A percentile compares a stretch with the other conserved stretches of the same genome.
phyloP scores from a whole-genome alignment of 2,113 vertebrate species.

The Peromyscus californicus region DNA sequence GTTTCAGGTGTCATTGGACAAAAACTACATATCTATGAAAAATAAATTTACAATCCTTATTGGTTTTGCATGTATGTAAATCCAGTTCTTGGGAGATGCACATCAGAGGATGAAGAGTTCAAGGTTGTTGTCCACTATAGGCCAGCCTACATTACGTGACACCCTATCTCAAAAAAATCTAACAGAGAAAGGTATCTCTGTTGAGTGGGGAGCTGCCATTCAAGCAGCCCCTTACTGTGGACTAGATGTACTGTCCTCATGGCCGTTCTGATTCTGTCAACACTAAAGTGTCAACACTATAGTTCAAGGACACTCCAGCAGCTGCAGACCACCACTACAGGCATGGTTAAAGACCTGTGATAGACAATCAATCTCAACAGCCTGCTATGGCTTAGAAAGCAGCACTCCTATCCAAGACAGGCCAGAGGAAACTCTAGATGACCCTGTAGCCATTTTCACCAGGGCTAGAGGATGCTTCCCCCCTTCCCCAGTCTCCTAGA shows the following conservation, averaged over 20 bases:
- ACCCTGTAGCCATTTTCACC: not conserved
- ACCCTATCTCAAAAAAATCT: not conserved
- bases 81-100: not conserved
- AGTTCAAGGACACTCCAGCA: not conserved
- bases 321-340: not conserved
- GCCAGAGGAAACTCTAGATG: not conserved
- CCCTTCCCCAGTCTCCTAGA: not conserved
- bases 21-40: not conserved
- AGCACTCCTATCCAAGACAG: not conserved
- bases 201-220: not conserved
- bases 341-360: too few relatives aligned
- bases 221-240: not conserved
- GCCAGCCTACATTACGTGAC: not conserved
- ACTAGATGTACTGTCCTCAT: not conserved
- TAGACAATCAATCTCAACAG: not conserved
- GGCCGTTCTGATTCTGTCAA: too few relatives aligned
- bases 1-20: not conserved
- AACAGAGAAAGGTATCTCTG: not conserved
- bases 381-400: not conserved
- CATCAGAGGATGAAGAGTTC: not conserved
- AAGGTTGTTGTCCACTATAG: not conserved
- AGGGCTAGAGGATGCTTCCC: not conserved
- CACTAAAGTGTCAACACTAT: too few relatives aligned
- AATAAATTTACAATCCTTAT: not conserved
- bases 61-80: not conserved